These are phyloP conservation scores for Pseudotriccus pelzelni DNA, from an alignment of 2,797 vertebrate species.

Conservation along the genomic window DNA sequence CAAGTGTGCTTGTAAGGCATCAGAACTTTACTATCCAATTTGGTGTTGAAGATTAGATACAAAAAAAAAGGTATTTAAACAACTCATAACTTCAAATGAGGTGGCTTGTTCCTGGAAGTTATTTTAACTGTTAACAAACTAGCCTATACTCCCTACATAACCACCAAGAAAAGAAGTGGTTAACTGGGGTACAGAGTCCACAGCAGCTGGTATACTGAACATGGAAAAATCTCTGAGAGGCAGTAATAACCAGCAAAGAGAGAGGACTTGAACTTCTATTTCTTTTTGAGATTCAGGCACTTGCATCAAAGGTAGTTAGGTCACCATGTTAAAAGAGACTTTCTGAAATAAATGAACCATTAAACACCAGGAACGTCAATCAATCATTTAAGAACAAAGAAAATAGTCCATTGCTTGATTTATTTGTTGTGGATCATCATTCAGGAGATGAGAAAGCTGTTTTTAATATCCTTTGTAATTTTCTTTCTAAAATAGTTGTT, in stretches of 20 bases:
- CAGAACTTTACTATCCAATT: not conserved
- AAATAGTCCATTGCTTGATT: not conserved
- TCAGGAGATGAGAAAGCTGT: not conserved
- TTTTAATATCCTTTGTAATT: not conserved
- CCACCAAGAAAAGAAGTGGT: not conserved
- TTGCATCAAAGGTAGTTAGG: not conserved
- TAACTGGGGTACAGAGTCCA: not conserved
- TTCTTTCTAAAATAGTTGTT: not conserved
- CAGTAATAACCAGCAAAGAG: not conserved
- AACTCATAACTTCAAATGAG: not conserved
- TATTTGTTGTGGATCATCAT: not conserved
- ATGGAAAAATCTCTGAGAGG: not conserved
- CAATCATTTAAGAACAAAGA: not conserved
- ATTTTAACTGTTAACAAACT: not conserved
- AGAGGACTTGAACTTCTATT: not conserved
- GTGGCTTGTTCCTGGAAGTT: not conserved
- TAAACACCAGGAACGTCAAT: not conserved
- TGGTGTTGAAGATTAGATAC: not conserved
- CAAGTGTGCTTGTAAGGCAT: not conserved
- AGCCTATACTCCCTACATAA: rapidly evolving
- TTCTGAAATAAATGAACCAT: not conserved
- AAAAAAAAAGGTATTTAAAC: not conserved
- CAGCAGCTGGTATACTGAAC: not conserved
- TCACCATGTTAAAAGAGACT: not conserved
- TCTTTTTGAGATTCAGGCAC: not conserved